phyloP scores from a whole-genome alignment of 1,140 invertebrate species.

The Wiebesia pumilae region DNA sequence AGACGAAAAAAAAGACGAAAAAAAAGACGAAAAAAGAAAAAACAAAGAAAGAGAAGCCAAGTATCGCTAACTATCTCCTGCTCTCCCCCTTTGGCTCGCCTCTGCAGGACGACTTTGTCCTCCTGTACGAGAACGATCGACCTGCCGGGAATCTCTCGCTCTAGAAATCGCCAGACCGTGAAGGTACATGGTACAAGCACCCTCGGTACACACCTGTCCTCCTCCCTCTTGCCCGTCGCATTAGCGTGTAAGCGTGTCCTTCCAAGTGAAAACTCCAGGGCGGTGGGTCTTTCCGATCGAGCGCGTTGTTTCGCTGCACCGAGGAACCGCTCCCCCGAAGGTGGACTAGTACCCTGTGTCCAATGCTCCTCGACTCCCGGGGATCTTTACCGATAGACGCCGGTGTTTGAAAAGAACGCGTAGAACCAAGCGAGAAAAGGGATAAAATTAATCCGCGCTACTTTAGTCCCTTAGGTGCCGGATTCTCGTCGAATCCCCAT shows the following conservation, averaged over 20 bases:
- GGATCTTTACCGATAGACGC: too few relatives aligned
- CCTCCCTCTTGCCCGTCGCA: neutral
- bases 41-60: neutral
- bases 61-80: neutral
- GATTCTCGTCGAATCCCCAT: too few relatives aligned
- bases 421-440: too few relatives aligned
- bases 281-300: neutral
- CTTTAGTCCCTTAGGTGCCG: too few relatives aligned
- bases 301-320: neutral
- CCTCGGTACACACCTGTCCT: constrained; percentile 32
- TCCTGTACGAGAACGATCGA: neutral
- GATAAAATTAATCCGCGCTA: too few relatives aligned
- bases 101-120: neutral
- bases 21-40: too few relatives aligned
- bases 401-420: too few relatives aligned
- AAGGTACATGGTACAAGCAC: neutral
- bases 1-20: too few relatives aligned
- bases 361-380: neutral
- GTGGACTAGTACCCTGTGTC: too few relatives aligned
- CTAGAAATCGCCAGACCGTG: neutral
- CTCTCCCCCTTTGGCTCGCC: neutral
- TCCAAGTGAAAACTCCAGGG: neutral
- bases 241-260: neutral
- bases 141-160: neutral
- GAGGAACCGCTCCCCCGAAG: neutral